Base-by-base conservation (phyloP, 2,888 invertebrate genomes). In the Minunthozetes semirufus region DNA sequence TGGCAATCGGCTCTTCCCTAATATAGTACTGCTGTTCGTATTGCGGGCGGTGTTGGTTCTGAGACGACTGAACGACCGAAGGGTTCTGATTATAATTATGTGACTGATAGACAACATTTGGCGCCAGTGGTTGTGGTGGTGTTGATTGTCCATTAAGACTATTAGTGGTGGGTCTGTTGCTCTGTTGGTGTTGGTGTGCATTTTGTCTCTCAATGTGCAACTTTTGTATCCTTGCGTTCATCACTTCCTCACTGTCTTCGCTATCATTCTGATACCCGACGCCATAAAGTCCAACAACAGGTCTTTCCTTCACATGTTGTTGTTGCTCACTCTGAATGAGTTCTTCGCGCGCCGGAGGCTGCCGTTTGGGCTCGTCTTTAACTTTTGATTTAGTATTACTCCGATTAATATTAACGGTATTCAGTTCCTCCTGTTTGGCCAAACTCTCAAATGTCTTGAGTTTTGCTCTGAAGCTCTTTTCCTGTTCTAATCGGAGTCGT, bases 21-120 rank as follows among this genome's bases (percentile, higher is more conserved):
- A 90, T 76, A 89, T 89, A 73, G 88, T 86, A 78, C 85, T 87
- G 77, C 90, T 88, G 81, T 90, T 87, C 80, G 90, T 88, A 46
- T 25, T 48, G 73, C 11, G 22, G 61, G 4, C 19, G 71, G 9
- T 38, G 25, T 27, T 33, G 72, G 29, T 25, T 56, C 19, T 22
- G 42, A 11, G 17, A 5, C 11, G 29, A 53, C 53, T 72, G 48
- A n/a, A 27, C 33, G 33, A 3, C 53, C 19, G 25, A 19, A 27
- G 38, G 38, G 17, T 73, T 50, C n/a, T 29, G 61, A 63, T 66
- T 66, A 68, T 68, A 68, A 42, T 68, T 68, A 22, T 22, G 11
- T 42, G 68, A 68, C 42, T 68, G 68, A 46, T 68, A 68, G 42
- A 68, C 22, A 15, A 68, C 68, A 42, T 68, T 38, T 19, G 13